These are phyloP conservation scores for Emydura subglobosa DNA, from an alignment of 2,113 vertebrate species.

Conservation along the genomic window DNA sequence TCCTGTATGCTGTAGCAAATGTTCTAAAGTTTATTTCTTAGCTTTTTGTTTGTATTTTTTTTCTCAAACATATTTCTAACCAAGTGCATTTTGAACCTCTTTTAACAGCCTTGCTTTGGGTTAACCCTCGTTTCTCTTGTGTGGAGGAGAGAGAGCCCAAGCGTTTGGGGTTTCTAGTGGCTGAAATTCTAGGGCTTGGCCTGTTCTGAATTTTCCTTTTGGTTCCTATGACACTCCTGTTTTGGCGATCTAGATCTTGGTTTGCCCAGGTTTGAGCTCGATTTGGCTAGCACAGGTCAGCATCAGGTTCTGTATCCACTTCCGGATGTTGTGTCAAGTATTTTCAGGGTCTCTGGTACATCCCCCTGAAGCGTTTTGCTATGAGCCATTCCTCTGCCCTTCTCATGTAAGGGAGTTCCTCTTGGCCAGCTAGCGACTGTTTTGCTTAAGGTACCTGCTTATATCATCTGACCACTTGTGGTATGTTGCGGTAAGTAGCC, in stretches of 20 bases:
- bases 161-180: constrained; percentile 78
- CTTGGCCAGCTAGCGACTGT: constrained; percentile 87
- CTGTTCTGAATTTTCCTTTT: constrained; percentile 94
- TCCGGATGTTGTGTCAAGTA: constrained; percentile 81
- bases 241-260: constrained; percentile 95
- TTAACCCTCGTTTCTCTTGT: constrained; percentile 86
- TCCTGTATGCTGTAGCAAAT: constrained; percentile 55
- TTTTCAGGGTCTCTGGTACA: constrained; percentile 80
- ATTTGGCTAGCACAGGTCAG: constrained; percentile 95
- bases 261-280: constrained; percentile 87
- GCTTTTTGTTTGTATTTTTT: constrained; percentile 71
- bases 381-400: constrained; percentile 77
- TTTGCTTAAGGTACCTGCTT: constrained; percentile 88
- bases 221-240: constrained; percentile 95
- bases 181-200: constrained; percentile 84
- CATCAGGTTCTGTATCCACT: constrained; percentile 88
- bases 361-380: constrained; percentile 74
- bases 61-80: constrained; percentile 78
- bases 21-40: constrained; percentile 46
- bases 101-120: constrained; percentile 87
- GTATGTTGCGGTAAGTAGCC: constrained; percentile 91
- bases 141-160: constrained; percentile 81
- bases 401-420: constrained; percentile 80
- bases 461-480: constrained; percentile 74
- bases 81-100: constrained; percentile 82